Base-by-base conservation (phyloP, 2,797 vertebrate species). In the Pseudomugil tenellus region DNA sequence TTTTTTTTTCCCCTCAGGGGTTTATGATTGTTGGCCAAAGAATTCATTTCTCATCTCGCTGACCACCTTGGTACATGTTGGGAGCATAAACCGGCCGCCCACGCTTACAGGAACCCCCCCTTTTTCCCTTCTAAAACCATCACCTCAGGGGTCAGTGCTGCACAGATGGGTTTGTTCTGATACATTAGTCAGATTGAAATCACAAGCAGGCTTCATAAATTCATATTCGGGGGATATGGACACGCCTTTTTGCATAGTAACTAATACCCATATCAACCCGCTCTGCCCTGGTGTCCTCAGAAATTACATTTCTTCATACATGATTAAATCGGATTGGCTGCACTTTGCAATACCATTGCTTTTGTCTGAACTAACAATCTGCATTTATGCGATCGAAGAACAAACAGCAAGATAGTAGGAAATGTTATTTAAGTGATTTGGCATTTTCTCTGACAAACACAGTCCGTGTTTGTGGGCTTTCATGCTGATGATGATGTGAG, bases 151-250 rank as follows among this genome's bases (percentile, higher is more conserved):
- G 89, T 92, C 89, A 89, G 77, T 70, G 74, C 84, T 81, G 89
- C 88, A 89, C 92, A 93, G 91, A 93, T 93, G 92, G 91, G 87
- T 92, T 89, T 92, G 90, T 92, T 93, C 90, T 89, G 91, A 92
- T 90, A 89, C 91, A 92, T 92, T 92, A 92, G 92, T 92, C 92
- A 91, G 90, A 93, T 92, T 92, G 89, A 91, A 92, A 92, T 92
- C 92, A 92, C 91, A 91, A 84, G 78, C 91, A 87, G 84, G 82
- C 91, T 90, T 89, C 89, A 92, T 92, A 91, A 88, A 92, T 93
- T 91, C 89, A 90, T 92, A 91, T 92, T 90, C 72, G 28, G 79
- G 63, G 84, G 79, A 80, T 72, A 67, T 53, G 79, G 90, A 86
- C 89, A 87, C 77, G 86, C 87, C 87, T 92, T 86, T 89, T 87